Evolutionary conservation across 2,113 vertebrate genomes (phyloP).

Genomic region (Ceratotherium simum): DNA sequence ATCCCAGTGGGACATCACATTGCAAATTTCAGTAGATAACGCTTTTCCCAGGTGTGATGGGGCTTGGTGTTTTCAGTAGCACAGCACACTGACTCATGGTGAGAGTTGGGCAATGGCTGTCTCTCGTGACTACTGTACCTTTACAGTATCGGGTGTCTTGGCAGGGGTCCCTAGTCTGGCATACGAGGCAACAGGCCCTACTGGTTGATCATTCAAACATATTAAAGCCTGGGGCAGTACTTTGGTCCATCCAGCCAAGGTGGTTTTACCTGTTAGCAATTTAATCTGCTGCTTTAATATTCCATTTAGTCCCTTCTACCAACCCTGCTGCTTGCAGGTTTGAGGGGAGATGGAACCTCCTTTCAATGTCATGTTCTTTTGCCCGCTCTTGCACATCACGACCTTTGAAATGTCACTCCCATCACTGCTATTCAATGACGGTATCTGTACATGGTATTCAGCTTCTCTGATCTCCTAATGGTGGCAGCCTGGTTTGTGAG

Average conservation of each 20-base stretch:
- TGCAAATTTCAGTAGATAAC: not conserved
- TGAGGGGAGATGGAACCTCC: not conserved
- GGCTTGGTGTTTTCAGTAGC: not conserved
- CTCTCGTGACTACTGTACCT: not conserved
- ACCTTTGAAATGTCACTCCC: not conserved
- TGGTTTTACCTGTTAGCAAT: not conserved
- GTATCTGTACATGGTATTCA: not conserved
- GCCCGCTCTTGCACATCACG: not conserved
- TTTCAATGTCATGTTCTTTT: not conserved
- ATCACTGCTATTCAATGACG: not conserved
- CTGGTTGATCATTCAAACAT: too few species aligned
- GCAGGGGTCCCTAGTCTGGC: too few species aligned
- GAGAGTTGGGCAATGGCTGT: not conserved
- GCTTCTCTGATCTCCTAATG: not conserved
- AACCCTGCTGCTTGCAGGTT: not conserved
- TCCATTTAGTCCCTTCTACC: not conserved
- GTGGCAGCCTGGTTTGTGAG: not conserved
- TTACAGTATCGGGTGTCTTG: too few species aligned
- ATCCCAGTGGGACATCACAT: not conserved
- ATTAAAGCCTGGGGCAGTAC: not conserved
- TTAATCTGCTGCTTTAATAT: not conserved
- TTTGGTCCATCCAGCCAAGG: not conserved
- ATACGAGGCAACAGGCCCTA: too few species aligned
- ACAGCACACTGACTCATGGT: not conserved
- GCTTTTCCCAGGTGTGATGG: not conserved